Evolutionary conservation across 2,888 invertebrate species (phyloP), one percentile per base, ranked within the genome.

Genomic region (Incurvaria masculella): DNA sequence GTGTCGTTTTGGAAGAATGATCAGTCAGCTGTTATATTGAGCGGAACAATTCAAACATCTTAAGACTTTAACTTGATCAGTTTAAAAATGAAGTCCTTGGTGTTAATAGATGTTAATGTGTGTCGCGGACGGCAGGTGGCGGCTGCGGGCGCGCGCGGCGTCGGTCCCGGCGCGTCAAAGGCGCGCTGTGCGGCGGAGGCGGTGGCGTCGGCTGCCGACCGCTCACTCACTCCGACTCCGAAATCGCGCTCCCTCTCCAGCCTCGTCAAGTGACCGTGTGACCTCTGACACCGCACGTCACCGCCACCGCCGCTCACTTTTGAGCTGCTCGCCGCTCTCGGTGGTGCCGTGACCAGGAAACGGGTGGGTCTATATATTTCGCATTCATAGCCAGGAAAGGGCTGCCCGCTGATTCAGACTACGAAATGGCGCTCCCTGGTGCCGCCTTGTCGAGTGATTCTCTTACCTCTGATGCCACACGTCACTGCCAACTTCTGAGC

Each of bases 241-340:
- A 79, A 62, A 59, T 73, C 74, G 69, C 79, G 78, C 65, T 79
- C 79, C 64, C 79, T 78, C 64, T 78, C 79, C 78, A 78, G 75
- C 64, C 79, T 78, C 74, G 78, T 74, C 62, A 75, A 73, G 74
- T 78, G 69, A 75, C 73, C 62, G 76, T 73, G 60, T 74, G 74
- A 74, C 70, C 42, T 59, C 55, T 46, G 49, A 50, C 47, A 46
- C 46, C 49, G 47, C 53, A 21, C 33, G 17, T 26, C 23, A 33
- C 33, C 14, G 6, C 33, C 33, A 14, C 33, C 6, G 11, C 14
- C 33, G 14, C 33, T 4, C 33, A 33, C 33, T 33, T 33, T n/a
- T 33, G 33, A 33, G n/a, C 33, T 33, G 33, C 33, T 14, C 11
- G 33, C 33, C 23, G 23, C 23, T 4, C 5, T 10, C 23, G 23